Evolutionary conservation across 2,888 invertebrate species (phyloP).

Genomic region (Lutraria lutraria): DNA sequence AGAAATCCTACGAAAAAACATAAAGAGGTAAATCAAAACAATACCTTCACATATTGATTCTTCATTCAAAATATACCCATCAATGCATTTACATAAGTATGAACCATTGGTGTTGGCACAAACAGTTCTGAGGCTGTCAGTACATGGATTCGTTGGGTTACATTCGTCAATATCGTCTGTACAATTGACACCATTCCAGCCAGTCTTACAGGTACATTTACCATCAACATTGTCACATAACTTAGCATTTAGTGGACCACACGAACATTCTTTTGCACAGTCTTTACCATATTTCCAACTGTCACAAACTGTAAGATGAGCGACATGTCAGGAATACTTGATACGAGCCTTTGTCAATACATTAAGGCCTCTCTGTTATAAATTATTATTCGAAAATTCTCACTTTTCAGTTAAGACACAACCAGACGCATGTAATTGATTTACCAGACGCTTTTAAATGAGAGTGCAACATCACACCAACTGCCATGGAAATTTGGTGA

Average conservation of each 20-base stretch:
- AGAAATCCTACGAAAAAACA: not conserved
- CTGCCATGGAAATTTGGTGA: too few relatives aligned
- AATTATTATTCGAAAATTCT: too few relatives aligned
- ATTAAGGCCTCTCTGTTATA: too few relatives aligned
- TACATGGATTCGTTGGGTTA: slow-evolving; percentile 3
- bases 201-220: slow-evolving; percentile 42
- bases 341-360: too few relatives aligned
- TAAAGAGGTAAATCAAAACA: not conserved
- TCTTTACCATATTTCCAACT: slow-evolving; percentile 34
- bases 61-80: slow-evolving; percentile 34
- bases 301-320: slow-evolving; percentile 44
- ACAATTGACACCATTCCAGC: slow-evolving; percentile 53
- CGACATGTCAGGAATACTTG: too few relatives aligned
- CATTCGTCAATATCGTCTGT: slow-evolving; percentile 53
- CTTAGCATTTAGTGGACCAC: slow-evolving; percentile 28
- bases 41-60: slow-evolving; percentile 29
- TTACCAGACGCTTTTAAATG: too few relatives aligned
- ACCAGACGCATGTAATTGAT: too few relatives aligned
- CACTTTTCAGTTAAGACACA: too few relatives aligned
- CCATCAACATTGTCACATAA: slow-evolving; percentile 52
- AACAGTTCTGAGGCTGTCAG: slow-evolving; percentile 9
- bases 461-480: too few relatives aligned
- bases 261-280: slow-evolving; percentile 41
- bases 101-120: slow-evolving; percentile 48
- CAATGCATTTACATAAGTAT: slow-evolving; percentile 39